Evolutionary conservation across 1,140 invertebrate genomes (phyloP).

Genomic region (Trichonephila clavata): DNA sequence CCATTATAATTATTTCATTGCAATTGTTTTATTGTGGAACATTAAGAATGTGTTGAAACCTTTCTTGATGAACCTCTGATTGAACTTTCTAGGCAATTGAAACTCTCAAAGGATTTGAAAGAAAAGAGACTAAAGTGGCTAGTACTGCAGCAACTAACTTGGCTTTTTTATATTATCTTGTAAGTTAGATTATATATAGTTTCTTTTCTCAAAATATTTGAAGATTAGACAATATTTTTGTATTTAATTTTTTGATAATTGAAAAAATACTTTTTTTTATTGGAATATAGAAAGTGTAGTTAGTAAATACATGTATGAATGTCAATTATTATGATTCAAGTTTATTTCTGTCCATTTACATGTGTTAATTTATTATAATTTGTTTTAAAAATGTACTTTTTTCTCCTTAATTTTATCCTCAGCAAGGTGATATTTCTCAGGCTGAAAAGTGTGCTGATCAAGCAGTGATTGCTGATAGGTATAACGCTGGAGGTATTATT

Average conservation of each 20-base stretch:
- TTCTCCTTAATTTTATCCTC: slow-evolving; percentile 71
- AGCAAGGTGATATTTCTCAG: slow-evolving; percentile 92
- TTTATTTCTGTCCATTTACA: not conserved
- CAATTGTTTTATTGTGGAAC: too few species aligned
- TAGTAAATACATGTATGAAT: too few species aligned
- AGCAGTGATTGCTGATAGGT: slow-evolving; percentile 88
- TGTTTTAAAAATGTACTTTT: not conserved
- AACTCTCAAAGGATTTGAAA: slow-evolving; percentile 93
- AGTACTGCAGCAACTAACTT: slow-evolving; percentile 93
- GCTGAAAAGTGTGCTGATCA: slow-evolving; percentile 90
- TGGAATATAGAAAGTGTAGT: not conserved
- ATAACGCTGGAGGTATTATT: slow-evolving; percentile 85
- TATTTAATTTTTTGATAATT: slow-evolving; percentile 6
- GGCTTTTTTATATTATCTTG: slow-evolving; percentile 93
- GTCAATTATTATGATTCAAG: too few species aligned
- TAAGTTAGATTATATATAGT: slow-evolving; percentile 80
- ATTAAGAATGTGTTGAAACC: not conserved
- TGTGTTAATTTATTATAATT: not conserved
- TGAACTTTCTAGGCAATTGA: slow-evolving; percentile 85
- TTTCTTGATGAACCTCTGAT: not conserved
- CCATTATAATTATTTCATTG: too few species aligned
- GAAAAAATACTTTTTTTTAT: not conserved
- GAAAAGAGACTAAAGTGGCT: slow-evolving; percentile 91
- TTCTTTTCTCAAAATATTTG: not conserved
- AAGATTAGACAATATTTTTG: too few species aligned